Conservation (phyloP, 2,113 vertebrate genomes). For the Hiodon alosoides region DNA sequence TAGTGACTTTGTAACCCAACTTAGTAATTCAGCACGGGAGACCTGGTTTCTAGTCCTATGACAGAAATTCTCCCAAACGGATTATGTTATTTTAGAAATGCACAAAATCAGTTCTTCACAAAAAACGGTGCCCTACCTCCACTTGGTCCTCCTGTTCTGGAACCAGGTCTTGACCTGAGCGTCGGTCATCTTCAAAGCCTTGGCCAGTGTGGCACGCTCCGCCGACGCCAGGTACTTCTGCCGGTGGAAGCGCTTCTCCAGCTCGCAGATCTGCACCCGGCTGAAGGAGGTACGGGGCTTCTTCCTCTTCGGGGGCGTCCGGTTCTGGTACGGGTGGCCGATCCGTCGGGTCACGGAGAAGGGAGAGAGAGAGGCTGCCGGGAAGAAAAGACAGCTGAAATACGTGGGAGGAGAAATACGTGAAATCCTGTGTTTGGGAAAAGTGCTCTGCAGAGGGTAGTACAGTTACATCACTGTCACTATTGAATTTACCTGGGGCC, state of each 20-base stretch:
- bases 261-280: slow-evolving; percentile 93
- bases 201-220: slow-evolving; percentile 82
- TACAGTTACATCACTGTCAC: too few species aligned
- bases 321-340: slow-evolving; percentile 96
- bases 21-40: too few species aligned
- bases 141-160: slow-evolving; percentile 95
- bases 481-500: too few species aligned
- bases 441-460: too few species aligned
- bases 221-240: slow-evolving; percentile 86
- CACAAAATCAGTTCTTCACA: neutral
- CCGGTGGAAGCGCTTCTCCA: slow-evolving; percentile 92
- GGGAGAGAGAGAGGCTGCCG: slow-evolving; percentile 79
- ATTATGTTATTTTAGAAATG: neutral
- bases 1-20: too few species aligned
- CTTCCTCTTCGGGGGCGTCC: slow-evolving; percentile 93
- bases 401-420: neutral
- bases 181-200: slow-evolving; percentile 92
- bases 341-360: slow-evolving; percentile 86
- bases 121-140: slow-evolving; percentile 71
- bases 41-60: too few species aligned
- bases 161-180: slow-evolving; percentile 98
- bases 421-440: neutral
- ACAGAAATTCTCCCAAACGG: too few species aligned
- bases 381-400: neutral
- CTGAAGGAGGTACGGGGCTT: slow-evolving; percentile 95